A percentile compares a stretch with the other conserved stretches of the same genome.
Conservation (phyloP, 2,797 vertebrate species). For the Spinus olivaceus region DNA sequence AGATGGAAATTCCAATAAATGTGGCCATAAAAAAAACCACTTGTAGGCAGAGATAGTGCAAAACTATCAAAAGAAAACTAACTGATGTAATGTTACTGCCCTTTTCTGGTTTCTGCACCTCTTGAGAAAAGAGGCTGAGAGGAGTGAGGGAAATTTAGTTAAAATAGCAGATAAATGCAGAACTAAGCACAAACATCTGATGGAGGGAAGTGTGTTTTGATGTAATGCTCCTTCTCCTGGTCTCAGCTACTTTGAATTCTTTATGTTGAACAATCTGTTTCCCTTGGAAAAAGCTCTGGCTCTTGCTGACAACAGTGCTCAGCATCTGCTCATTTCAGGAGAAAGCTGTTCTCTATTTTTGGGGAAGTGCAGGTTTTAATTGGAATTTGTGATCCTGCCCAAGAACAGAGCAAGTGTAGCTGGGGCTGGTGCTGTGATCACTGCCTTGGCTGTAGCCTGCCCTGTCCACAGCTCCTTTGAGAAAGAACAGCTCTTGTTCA, state of each 20-base stretch:
- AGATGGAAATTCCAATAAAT: neutral
- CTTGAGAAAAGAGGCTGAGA: neutral
- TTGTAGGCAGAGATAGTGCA: neutral
- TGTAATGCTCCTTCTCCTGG: neutral
- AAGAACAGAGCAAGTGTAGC: rapidly evolving
- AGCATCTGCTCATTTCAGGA: neutral
- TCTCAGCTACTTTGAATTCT: neutral
- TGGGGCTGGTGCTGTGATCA: neutral
- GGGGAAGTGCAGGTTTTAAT: neutral
- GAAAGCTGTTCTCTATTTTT: neutral
- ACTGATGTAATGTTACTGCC: neutral
- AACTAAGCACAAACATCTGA: neutral
- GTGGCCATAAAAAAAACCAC: neutral
- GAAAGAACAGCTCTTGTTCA: neutral
- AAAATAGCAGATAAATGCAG: neutral
- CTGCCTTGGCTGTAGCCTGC: neutral
- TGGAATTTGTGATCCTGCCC: neutral
- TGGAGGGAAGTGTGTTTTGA: neutral
- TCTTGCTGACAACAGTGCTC: neutral
- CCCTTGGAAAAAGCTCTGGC: neutral
- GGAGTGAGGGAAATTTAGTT: neutral
- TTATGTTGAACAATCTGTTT: constrained; percentile 14
- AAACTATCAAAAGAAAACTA: neutral
- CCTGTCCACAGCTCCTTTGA: neutral
- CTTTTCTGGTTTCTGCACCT: neutral